phyloP scores from a whole-genome alignment of 2,888 invertebrate species.

The Lordiphosa andalusiaca region DNA sequence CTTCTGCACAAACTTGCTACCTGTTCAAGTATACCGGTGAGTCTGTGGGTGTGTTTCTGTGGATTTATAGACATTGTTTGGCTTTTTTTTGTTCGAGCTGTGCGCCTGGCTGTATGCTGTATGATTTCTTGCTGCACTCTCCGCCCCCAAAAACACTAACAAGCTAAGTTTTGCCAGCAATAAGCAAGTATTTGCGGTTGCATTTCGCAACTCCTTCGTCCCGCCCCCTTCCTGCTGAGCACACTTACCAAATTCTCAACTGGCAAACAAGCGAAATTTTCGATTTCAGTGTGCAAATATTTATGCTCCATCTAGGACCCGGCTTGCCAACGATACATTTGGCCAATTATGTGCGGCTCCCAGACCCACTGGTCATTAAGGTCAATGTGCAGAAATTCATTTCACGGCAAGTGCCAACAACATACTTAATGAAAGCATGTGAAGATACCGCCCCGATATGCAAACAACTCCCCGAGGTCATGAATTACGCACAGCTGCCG shows the following conservation, averaged over 20 bases:
- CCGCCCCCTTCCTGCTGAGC: conserved; percentile 6
- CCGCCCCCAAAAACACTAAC: conserved; percentile 54
- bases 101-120: conserved; percentile 32
- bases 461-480: conserved; percentile 64
- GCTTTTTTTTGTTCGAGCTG: conserved; percentile 24
- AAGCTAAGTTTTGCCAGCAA: conserved; percentile 59
- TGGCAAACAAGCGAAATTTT: conserved; percentile 51
- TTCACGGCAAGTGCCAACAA: conserved; percentile 43
- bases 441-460: conserved; percentile 36
- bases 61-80: conserved; percentile 61
- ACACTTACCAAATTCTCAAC: conserved; percentile 52
- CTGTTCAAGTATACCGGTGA: conserved; percentile 25
- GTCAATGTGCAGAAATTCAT: conserved; percentile 52
- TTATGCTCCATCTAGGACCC: conserved; percentile 26
- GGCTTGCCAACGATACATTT: conserved; percentile 14
- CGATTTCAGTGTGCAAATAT: conserved; percentile 57
- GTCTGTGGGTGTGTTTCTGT: conserved; percentile 16
- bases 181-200: conserved; percentile 61
- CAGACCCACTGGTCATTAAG: conserved; percentile 47
- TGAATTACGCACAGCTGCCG: conserved; percentile 53
- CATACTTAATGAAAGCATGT: conserved; percentile 36
- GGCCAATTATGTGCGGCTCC: conserved; percentile 37
- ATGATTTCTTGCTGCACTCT: conserved; percentile 55
- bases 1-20: conserved; percentile 57
- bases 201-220: conserved; percentile 24